These are phyloP conservation scores for Apis mellifera DNA, from an alignment of 1,140 invertebrate genomes.

Conservation along the genomic window DNA sequence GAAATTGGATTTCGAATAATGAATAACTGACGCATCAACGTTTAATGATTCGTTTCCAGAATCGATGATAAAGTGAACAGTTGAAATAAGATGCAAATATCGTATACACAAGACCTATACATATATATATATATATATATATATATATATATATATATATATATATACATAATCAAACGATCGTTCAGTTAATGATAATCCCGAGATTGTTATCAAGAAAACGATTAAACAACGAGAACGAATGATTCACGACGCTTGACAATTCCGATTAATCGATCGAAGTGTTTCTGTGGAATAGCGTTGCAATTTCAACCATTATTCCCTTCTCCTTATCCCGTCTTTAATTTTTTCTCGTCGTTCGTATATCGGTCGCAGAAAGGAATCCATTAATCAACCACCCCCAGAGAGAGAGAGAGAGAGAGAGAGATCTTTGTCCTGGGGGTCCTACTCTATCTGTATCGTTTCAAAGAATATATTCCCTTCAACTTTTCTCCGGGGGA, in stretches of 20 bases:
- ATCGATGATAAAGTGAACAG: neutral
- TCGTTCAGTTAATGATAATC: neutral
- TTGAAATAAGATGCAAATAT: neutral
- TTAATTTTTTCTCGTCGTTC: constrained; percentile 49
- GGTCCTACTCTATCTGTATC: constrained; percentile 29
- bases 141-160: neutral
- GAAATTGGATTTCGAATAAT: neutral
- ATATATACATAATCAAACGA: constrained; percentile 12
- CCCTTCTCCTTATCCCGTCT: constrained; percentile 1
- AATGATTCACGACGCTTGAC: constrained; percentile 44
- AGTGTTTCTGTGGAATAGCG: constrained; percentile 14
- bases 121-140: too few relatives aligned
- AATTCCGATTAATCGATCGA: constrained; percentile 63
- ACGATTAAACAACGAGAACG: constrained; percentile 57
- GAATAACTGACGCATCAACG: neutral
- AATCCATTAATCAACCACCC: constrained; percentile 62
- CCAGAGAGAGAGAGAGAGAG: constrained; percentile 29
- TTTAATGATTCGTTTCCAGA: neutral
- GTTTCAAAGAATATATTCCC: constrained; percentile 24
- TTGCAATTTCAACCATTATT: constrained; percentile 30
- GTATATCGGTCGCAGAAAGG: constrained; percentile 46
- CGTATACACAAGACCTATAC: too few relatives aligned
- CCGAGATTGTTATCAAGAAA: constrained; percentile 19
- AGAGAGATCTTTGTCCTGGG: constrained; percentile 43
- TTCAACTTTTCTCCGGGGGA: constrained; percentile 10